Evolutionary conservation across 2,797 vertebrate species (phyloP).

Genomic region (Scleropages formosus): DNA sequence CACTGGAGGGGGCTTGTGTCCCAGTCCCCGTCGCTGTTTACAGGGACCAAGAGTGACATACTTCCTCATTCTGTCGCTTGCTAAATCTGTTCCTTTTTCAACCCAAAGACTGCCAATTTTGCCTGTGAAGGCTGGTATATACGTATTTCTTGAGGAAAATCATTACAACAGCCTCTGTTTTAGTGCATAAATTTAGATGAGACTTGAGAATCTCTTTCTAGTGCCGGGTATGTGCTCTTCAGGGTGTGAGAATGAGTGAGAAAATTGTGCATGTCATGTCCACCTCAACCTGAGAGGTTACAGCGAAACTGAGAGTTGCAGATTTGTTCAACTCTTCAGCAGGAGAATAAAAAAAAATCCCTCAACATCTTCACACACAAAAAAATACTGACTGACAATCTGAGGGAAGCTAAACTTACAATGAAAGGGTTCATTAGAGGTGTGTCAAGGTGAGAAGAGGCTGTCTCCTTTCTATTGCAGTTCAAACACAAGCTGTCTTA

Average conservation of each 20-base stretch:
- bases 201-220: not conserved
- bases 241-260: not conserved
- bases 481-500: conserved; percentile 36
- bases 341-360: conserved; percentile 4
- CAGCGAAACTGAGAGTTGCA: not conserved
- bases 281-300: not conserved
- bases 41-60: conserved; percentile 25
- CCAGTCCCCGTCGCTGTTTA: conserved; percentile 30
- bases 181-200: conserved; percentile 11
- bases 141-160: not conserved
- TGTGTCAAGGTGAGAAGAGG: conserved; percentile 40
- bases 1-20: conserved; percentile 27
- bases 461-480: conserved; percentile 26
- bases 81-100: not conserved
- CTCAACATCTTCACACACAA: not conserved
- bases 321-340: not conserved
- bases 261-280: not conserved
- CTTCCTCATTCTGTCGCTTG: conserved; percentile 16
- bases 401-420: conserved; percentile 31
- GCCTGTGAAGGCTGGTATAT: not conserved
- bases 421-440: conserved; percentile 40
- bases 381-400: conserved; percentile 12
- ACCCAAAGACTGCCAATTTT: not conserved
- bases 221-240: not conserved
- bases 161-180: not conserved